Conservation (phyloP, 2,888 invertebrate genomes). For the Malthinus flaveolus region DNA sequence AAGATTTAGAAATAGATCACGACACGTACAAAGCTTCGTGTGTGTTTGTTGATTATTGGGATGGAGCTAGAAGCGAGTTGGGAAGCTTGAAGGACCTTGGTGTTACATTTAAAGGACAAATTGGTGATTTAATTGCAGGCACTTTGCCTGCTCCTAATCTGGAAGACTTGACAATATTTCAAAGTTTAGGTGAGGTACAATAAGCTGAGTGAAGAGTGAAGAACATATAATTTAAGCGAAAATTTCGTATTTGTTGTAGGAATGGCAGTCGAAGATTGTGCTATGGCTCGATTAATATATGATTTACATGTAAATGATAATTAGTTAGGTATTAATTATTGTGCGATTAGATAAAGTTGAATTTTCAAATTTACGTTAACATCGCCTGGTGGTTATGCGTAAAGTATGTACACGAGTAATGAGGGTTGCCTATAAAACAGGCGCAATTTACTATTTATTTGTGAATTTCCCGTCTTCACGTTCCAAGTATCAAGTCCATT, state of each 20-base stretch:
- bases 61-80: slow-evolving; percentile 58
- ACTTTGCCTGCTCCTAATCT: slow-evolving; percentile 41
- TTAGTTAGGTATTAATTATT: neutral
- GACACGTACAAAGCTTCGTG: slow-evolving; percentile 56
- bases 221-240: neutral
- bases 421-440: too few species aligned
- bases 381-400: too few species aligned
- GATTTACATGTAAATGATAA: slow-evolving; percentile 31
- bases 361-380: too few species aligned
- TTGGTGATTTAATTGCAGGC: slow-evolving; percentile 59
- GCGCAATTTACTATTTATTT: too few species aligned
- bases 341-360: too few species aligned
- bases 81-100: slow-evolving; percentile 52
- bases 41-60: slow-evolving; percentile 61
- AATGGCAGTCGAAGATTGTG: slow-evolving; percentile 65
- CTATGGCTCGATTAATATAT: slow-evolving; percentile 61
- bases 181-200: slow-evolving; percentile 60
- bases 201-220: slow-evolving; percentile 2
- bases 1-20: slow-evolving; percentile 58
- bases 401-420: too few species aligned
- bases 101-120: slow-evolving; percentile 57
- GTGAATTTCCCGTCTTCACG: too few species aligned
- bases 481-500: too few species aligned
- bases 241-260: slow-evolving; percentile 51
- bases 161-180: slow-evolving; percentile 60